Base-by-base conservation (phyloP, 1,140 invertebrate species). In the Aleiodes sp. region DNA sequence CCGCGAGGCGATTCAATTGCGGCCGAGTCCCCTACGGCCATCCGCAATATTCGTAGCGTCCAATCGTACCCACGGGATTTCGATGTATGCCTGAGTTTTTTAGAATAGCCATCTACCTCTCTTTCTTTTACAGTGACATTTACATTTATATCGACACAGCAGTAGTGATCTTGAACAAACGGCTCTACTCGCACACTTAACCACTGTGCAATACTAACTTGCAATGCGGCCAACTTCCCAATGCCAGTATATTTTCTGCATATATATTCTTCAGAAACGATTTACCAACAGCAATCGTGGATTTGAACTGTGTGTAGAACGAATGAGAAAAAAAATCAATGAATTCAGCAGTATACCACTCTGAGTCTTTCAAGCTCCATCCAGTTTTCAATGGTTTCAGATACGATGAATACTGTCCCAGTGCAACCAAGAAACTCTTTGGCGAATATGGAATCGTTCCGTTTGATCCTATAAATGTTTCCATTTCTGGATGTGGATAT, bases 121-220 rank as follows among this genome's bases (percentile, higher is more conserved):
- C 29, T 2, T 14, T 2, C 26, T 21, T 1, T 26, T 68, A 29
- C 74, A 78, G 78, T 80, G 80, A 80, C 80, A 83, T 83, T 83
- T 83, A 83, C 82, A 83, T 83, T 82, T 83, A 83, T 83, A 83
- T 83, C 81, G 81, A 83, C 80, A 78, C 76, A 73, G 66, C 63
- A 68, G 78, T 80, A 80, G 65, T 70, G 77, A 80, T 80, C 75
- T 80, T 79, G 78, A 80, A 80, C 78, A 80, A 75, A 75, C 59
- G 43, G 37, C 19, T 43, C 24, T 61, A 16, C n/a, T 39, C 28
- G 14, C 28, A 8, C 56, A 14, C 29, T 59, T 29, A 59, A 59
- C 56, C 10, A 59, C 28, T 68, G 26, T 28, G 37, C 31, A 37
- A 12, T 41, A 26, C 14, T 46, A 33, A 8, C 14, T 24, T 66